Percentiles rank a stretch among this genome's conserved stretches.
These are phyloP conservation scores for Arge pagana DNA, from an alignment of 2,888 invertebrate genomes.

Conservation along the genomic window DNA sequence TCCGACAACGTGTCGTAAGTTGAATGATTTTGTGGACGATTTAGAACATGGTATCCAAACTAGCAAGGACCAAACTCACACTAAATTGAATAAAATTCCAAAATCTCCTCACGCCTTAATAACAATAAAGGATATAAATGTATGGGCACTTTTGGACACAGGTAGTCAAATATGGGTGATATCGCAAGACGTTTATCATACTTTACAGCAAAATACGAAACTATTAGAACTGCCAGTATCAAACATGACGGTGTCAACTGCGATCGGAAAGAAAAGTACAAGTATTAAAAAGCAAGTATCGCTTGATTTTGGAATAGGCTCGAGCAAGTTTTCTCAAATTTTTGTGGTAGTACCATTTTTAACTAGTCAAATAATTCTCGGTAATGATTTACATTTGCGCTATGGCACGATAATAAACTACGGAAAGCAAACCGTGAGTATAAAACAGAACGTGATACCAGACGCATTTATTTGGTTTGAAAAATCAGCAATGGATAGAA, in stretches of 20 bases:
- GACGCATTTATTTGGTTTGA: background rate
- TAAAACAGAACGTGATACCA: conserved; percentile 4
- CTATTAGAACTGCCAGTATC: conserved; percentile 22
- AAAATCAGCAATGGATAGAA: background rate
- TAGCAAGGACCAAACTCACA: no score
- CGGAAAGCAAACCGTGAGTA: conserved; percentile 5
- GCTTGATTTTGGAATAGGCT: conserved; percentile 13
- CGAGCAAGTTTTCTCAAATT: background rate
- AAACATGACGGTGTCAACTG: conserved; percentile 22
- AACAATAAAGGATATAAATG: background rate
- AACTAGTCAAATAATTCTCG: conserved; percentile 26
- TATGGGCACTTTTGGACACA: conserved; percentile 1
- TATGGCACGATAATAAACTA: conserved; percentile 26
- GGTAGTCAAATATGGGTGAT: conserved; percentile 21
- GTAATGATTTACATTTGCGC: conserved; percentile 28
- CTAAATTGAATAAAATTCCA: background rate
- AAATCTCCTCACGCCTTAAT: background rate
- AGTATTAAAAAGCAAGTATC: conserved; percentile 18
- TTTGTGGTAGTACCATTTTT: conserved; percentile 28
- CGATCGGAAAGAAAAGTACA: conserved; percentile 21
- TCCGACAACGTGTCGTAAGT: conserved; percentile 13
- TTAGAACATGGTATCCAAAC: background rate
- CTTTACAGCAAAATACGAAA: background rate
- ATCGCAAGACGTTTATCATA: conserved; percentile 18
- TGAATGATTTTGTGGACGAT: conserved; percentile 20